Base-by-base conservation (phyloP, 2,888 invertebrate species). In the Masnerella sp. region DNA sequence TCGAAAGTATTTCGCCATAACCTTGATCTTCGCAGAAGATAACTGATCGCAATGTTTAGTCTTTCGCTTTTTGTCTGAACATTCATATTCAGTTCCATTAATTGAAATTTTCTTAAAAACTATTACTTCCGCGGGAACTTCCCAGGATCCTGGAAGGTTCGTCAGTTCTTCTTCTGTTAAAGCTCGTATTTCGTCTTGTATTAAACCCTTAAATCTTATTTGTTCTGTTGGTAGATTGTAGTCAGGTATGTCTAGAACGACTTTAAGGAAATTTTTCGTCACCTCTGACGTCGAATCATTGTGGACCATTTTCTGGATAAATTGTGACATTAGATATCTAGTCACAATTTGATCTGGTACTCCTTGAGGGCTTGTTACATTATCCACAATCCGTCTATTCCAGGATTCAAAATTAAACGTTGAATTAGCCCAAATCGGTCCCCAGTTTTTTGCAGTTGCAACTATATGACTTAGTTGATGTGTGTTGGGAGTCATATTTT, bases 351-450 rank as follows among this genome's bases (percentile, higher is more conserved):
- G 67, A 28, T 65, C 52, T 7, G 28, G 18, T 43, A 52, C 30
- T 2, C 38, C 32, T 9, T 62, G 18, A 11, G 75, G 51, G 25
- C 65, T 65, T 1, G 69, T 74, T 0, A 65, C 45, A 7, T 52
- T 38, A n/a, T 75, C 71, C 3, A 71, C 42, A 11, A 69, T 52
- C 11, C 59, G 51, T 18, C 42, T 69, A 17, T 75, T 75, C 69
- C 58, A 59, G 1, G 73, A 75, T 56, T 75, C 72, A 49, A 64
- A 75, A 1, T n/a, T 7, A 22, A 69, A 72, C 7, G 72, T 51
- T 2, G 42, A 30, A 9, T 61, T 28, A 1, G 40, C 64, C 65
- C 70, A 76, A 7, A 64, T 34, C 4, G 72, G 72, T 3, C 56
- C 56, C 28, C 30, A 42, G 8, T 56, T 42, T 25, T n/a, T 56